Conservation (phyloP, 2,888 invertebrate genomes). For the Macrophya annulata region DNA sequence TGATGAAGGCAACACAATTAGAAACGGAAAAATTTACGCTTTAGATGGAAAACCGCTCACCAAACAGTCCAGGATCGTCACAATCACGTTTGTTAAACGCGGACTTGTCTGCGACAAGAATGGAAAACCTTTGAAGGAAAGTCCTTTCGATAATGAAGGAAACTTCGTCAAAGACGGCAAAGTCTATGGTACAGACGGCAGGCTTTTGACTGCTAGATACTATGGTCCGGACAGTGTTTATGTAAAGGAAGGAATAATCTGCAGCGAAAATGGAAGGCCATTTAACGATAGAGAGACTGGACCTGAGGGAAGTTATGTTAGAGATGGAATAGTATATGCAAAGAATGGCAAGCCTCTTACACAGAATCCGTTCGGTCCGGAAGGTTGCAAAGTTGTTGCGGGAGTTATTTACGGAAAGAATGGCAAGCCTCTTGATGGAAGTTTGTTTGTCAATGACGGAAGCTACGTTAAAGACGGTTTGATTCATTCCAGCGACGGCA, state of each 20-base stretch:
- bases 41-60: conserved; percentile 52
- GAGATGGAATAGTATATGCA: conserved; percentile 51
- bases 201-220: conserved; percentile 39
- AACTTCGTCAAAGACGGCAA: conserved; percentile 54
- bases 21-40: conserved; percentile 44
- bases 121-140: conserved; percentile 49
- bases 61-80: conserved; percentile 51
- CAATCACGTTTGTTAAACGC: conserved; percentile 49
- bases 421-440: conserved; percentile 51
- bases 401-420: conserved; percentile 56
- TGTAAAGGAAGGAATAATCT: conserved; percentile 53
- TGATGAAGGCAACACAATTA: conserved; percentile 45
- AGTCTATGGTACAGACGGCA: conserved; percentile 48
- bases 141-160: conserved; percentile 45
- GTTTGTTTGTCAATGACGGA: conserved; percentile 46
- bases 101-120: conserved; percentile 50
- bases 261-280: conserved; percentile 39
- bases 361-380: conserved; percentile 54
- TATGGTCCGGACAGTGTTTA: conserved; percentile 51
- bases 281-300: conserved; percentile 40
- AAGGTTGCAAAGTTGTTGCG: conserved; percentile 55
- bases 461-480: conserved; percentile 54
- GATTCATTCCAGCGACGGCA: conserved; percentile 50
- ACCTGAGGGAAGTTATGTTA: conserved; percentile 52
- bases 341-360: conserved; percentile 52